A percentile compares a stretch with the other conserved stretches of the same genome.
Conservation (phyloP, 2,888 invertebrate species). For the Gisinianus flammeolus region DNA sequence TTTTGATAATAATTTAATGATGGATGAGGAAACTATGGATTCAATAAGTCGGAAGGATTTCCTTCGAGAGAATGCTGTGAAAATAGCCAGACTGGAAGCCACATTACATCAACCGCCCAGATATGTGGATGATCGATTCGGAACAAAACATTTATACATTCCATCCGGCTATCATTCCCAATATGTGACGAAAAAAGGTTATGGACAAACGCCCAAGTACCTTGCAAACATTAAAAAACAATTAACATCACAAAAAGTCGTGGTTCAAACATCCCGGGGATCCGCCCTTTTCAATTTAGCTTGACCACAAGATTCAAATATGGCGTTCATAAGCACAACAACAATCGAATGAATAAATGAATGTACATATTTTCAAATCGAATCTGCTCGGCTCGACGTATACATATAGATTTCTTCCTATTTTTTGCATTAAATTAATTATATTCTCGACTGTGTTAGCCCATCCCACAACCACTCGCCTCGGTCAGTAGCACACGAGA, state of each 20-base stretch:
- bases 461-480: too few species aligned
- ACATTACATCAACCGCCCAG: background rate
- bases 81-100: background rate
- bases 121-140: conserved; percentile 27
- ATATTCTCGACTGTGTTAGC: too few species aligned
- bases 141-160: conserved; percentile 9
- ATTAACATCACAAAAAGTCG: conserved; percentile 9
- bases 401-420: too few species aligned
- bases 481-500: too few species aligned
- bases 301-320: too few species aligned
- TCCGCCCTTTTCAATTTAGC: background rate
- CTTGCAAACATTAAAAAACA: conserved; percentile 9
- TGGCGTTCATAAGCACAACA: too few species aligned
- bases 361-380: too few species aligned
- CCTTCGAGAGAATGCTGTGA: background rate
- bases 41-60: background rate
- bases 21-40: background rate
- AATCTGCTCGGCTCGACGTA: too few species aligned
- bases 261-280: conserved; percentile 1
- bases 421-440: too few species aligned
- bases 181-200: conserved; percentile 9
- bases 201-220: conserved; percentile 20
- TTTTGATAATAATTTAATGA: background rate
- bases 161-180: conserved; percentile 7
- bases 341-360: too few species aligned